Base-by-base conservation (phyloP, 2,797 vertebrate species). In the Cryptoprocta ferox region DNA sequence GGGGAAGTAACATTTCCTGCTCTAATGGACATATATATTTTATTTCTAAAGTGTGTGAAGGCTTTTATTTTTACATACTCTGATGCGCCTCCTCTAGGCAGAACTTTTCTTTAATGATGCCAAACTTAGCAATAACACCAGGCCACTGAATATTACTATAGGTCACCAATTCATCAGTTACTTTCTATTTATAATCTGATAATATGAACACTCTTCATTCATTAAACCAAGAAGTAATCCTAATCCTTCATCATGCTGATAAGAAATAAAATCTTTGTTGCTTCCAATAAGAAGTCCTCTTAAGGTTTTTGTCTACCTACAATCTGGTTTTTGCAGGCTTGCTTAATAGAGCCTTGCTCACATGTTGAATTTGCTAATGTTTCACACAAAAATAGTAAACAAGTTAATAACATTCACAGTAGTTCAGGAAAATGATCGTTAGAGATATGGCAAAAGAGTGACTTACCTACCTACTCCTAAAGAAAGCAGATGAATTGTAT, bases 401-500 rank as follows among this genome's bases (percentile, higher is more conserved):
- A 39, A 82, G 48, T 91, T 96, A 95, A 94, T 95, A 79, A 82
- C 95, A 97, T 53, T n/a, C 76, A 88, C 19, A 35, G 39, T 90
- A 59, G 79, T 92, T 97, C 39, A 42, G 87, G 35, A 75, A 95
- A 92, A 61, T 45, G 78, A 95, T 94, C 26, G 93, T 92, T 87
- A 91, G 39, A 59, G 37, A 92, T 42, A 79, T 53, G 48, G 93
- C 30, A 92, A 97, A 98, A 95, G 50, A 97, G 39, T 97, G 97
- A 98, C 79, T 98, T 96, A 95, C 24, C 48, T 97, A 21, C 75
- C 80, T 37, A 95, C 14, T 28, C 35, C 10, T 96, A 85, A 98
- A 97, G 45, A 94, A 50, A 96, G 89, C 82, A 86, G 11, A 87
- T 59, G 28, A 11, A 2, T 26, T 83, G 42, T 97, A 75, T 95